Conservation (phyloP, 2,113 vertebrate species). For the Oostethus manadensis region DNA sequence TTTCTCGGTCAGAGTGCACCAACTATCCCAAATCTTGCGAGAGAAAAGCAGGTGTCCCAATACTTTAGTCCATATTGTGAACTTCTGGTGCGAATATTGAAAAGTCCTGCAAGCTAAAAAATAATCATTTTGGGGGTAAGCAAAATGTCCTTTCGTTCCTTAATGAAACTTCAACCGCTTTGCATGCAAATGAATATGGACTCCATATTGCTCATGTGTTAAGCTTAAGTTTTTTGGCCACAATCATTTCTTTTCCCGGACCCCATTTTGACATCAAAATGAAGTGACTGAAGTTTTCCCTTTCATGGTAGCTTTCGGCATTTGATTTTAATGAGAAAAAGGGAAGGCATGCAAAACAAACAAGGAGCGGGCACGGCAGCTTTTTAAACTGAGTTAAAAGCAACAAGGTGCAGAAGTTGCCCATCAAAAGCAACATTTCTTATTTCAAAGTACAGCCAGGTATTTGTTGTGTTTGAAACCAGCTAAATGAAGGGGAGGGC, state of each 20-base stretch:
- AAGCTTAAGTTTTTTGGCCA: neutral
- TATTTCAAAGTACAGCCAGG: conserved; percentile 49
- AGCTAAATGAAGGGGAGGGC: conserved; percentile 59
- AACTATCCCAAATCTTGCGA: too few relatives aligned
- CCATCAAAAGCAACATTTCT: conserved; percentile 50
- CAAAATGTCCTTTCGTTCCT: neutral
- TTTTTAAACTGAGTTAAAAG: conserved; percentile 49
- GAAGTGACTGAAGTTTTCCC: conserved; percentile 19
- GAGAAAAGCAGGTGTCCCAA: too few relatives aligned
- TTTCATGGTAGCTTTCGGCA: conserved; percentile 59
- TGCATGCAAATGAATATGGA: neutral
- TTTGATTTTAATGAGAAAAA: conserved; percentile 70
- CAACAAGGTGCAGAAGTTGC: conserved; percentile 34
- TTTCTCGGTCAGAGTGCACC: too few relatives aligned
- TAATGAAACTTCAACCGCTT: neutral
- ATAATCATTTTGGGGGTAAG: neutral
- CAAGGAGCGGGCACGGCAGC: conserved; percentile 22
- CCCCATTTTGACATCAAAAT: neutral
- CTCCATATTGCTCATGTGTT: neutral
- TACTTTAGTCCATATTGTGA: too few relatives aligned
- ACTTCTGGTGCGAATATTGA: too few relatives aligned
- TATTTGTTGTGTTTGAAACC: conserved; percentile 60
- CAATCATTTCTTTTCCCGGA: neutral
- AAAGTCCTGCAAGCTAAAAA: too few relatives aligned
- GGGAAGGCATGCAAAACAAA: conserved; percentile 32